Conservation (phyloP, 2,113 vertebrate species). For the Falco punctatus region DNA sequence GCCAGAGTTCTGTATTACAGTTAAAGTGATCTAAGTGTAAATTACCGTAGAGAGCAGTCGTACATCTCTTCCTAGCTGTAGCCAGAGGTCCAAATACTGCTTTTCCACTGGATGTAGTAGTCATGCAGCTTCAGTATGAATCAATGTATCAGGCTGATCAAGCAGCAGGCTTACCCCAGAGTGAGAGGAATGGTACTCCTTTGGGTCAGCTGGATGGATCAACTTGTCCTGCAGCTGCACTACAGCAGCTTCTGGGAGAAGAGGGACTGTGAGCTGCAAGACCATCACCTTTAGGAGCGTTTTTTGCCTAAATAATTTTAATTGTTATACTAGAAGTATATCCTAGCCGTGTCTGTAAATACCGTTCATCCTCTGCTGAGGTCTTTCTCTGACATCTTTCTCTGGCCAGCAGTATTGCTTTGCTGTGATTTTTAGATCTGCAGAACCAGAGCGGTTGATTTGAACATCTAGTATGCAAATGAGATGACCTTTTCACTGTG, state of each 20-base stretch:
- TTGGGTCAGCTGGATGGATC: not conserved
- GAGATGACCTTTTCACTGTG: constrained; percentile 41
- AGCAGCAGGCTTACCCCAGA: not conserved
- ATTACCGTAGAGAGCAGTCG: not conserved
- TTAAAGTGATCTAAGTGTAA: not conserved
- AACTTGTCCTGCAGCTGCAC: not conserved
- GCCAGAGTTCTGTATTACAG: not conserved
- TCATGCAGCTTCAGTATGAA: not conserved
- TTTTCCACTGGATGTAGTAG: not conserved
- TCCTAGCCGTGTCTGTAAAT: not conserved
- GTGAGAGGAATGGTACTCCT: not conserved
- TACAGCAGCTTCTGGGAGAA: not conserved
- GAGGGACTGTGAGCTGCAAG: not conserved
- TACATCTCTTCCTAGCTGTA: not conserved
- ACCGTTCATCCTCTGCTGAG: not conserved
- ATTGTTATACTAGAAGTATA: not conserved
- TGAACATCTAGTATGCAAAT: constrained; percentile 21
- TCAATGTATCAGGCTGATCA: not conserved
- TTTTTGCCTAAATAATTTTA: not conserved
- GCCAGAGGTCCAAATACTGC: not conserved
- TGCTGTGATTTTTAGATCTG: not conserved
- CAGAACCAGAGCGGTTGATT: not conserved
- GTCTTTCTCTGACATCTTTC: not conserved
- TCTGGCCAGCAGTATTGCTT: not conserved
- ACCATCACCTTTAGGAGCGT: not conserved